Conservation (phyloP, 2,888 invertebrate species). For the Chydorus sphaericus region DNA sequence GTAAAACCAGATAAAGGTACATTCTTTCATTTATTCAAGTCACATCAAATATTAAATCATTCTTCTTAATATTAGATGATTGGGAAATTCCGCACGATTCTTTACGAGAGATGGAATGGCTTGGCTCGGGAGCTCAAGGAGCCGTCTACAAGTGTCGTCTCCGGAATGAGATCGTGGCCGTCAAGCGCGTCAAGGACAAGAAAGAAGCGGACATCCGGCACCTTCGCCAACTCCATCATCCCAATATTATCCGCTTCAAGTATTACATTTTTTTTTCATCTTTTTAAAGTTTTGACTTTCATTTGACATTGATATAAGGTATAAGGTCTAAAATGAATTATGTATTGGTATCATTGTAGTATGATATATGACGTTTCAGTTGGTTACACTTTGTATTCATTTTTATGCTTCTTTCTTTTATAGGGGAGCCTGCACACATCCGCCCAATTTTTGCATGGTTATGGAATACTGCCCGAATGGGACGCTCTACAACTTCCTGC, state of each 20-base stretch:
- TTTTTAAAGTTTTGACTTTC: too few species aligned
- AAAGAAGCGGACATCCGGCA: slow-evolving; percentile 88
- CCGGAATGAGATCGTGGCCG: slow-evolving; percentile 73
- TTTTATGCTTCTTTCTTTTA: too few species aligned
- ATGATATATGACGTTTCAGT: not conserved
- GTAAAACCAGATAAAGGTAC: slow-evolving; percentile 45
- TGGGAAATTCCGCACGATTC: slow-evolving; percentile 93
- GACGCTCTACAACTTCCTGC: slow-evolving; percentile 77
- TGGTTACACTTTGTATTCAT: too few species aligned
- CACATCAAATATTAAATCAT: not conserved
- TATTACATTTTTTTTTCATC: slow-evolving; percentile 29
- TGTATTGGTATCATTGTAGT: not conserved
- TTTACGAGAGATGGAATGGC: slow-evolving; percentile 73
- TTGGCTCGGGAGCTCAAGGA: slow-evolving; percentile 92
- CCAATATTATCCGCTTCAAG: slow-evolving; percentile 82
- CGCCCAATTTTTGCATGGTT: slow-evolving; percentile 75
- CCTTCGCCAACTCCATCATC: slow-evolving; percentile 78
- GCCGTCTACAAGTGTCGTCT: slow-evolving; percentile 81
- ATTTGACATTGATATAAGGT: too few species aligned
- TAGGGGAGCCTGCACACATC: slow-evolving; percentile 83
- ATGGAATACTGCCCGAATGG: slow-evolving; percentile 98
- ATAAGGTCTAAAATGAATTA: not conserved
- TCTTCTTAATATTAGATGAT: slow-evolving; percentile 41
- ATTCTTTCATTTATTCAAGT: not conserved
- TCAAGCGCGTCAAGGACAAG: slow-evolving; percentile 85